Evolutionary conservation across 2,888 invertebrate species (phyloP), one percentile per base, ranked within the genome.

Genomic region (Fabriciana adippe): DNA sequence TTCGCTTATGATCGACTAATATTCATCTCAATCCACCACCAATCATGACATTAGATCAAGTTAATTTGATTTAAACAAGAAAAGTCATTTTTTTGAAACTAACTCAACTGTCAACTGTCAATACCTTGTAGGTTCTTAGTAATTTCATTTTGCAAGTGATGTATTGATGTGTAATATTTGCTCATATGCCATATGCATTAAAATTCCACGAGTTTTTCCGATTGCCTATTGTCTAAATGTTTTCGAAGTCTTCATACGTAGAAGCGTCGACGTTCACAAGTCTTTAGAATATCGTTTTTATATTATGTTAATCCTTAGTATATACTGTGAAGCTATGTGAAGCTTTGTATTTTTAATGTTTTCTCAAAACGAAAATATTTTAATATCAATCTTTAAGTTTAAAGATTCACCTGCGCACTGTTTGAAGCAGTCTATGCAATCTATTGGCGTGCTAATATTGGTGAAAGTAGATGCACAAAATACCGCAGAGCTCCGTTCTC

Each of bases 391-490:
- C 11, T 41, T 8, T 41, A 41, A 41, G 8, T 75, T 69, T 64
- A 74, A 75, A 79, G 77, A 81, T 79, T 75, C 72, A 66, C 53
- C 70, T 67, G 72, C 72, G 77, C 78, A 78, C 76, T 82, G 79
- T 85, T 84, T 85, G 83, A 83, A 82, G 74, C 35, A 64, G 64
- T 75, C 82, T 75, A 76, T 82, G 82, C 82, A 79, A 81, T 83
- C 81, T 81, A 83, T 83, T 88, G 83, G 85, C 89, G 86, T 87
- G 86, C 81, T 84, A 81, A 77, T 83, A 85, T 84, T 75, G 86
- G 90, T 87, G 90, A 91, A 90, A 90, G 90, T 89, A 76, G 82
- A 86, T 88, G 85, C 84, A 86, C 86, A 81, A 86, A 89, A 86
- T 86, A 76, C 81, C 82, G 78, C 81, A 81, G 75, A 73, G 55